Base-by-base conservation (phyloP, 1,140 invertebrate species). In the Eurosta solidaginis region DNA sequence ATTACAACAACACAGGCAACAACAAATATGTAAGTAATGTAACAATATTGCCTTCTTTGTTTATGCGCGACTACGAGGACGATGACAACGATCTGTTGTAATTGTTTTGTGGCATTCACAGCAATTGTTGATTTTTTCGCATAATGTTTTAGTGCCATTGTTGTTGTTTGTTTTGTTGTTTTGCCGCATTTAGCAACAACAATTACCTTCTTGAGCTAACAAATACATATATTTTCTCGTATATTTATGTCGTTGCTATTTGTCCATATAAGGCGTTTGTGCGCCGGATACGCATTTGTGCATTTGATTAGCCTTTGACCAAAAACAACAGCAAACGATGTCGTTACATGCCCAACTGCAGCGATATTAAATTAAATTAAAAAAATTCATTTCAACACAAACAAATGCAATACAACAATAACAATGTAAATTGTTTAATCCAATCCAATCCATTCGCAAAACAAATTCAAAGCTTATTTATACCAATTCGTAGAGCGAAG, bases 241-340 rank as follows among this genome's bases (percentile, higher is more conserved):
- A 33, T 68, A 68, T 68, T 68, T 68, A 68, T 68, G 59, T 68
- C 59, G 59, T 17, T 9, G 59, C 59, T n/a, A n/a, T n/a, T n/a
- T n/a, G 17, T 5, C 59, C 59, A 68, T 68, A 68, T 68, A 68
- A 20, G 59, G 59, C n/a, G 17, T 20, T 68, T 40, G 59, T 33
- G 59, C 33, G 59, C 59, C 59, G 59, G 59, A 68, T 68, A 68
- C 59, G 59, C 59, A 68, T 68, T 68, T 40, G 59, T 42, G 59
- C 59, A 68, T 68, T 68, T 68, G 59, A 68, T 68, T 68, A 68
- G 59, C 59, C 59, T 68, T 68, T 68, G 59, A 68, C 59, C 59
- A 68, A 68, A 68, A 68, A 68, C 59, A 68, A 68, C 59, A 27
- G 59, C 59, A 42, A 68, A 68, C 59, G 59, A 68, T 68, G 59